A percentile compares a stretch with the other conserved stretches of the same genome.
These are phyloP conservation scores for Stegodyphus mimosarum DNA, from an alignment of 1,140 invertebrate genomes.

Conservation along the genomic window DNA sequence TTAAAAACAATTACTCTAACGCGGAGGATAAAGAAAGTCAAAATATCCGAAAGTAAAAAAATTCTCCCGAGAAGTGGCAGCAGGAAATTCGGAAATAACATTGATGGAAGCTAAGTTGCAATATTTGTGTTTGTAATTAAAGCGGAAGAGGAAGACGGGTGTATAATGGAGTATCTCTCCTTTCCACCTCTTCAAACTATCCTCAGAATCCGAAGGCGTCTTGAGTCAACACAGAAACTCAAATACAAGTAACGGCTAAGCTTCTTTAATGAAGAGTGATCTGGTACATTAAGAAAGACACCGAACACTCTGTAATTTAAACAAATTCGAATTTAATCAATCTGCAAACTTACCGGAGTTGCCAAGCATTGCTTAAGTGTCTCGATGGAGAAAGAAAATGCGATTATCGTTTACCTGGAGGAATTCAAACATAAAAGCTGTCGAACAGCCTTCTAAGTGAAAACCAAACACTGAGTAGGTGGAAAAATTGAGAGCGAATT, in stretches of 20 bases:
- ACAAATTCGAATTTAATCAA: constrained; percentile 59
- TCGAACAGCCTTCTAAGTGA: constrained; percentile 29
- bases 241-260: constrained; percentile 47
- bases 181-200: background rate
- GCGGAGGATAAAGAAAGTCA: constrained; percentile 3
- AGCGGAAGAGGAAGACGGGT: background rate
- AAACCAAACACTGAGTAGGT: constrained; percentile 31
- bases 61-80: background rate
- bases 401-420: constrained; percentile 35
- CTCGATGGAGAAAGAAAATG: constrained; percentile 13
- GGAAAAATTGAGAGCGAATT: background rate
- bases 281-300: constrained; percentile 56
- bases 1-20: constrained; percentile 48
- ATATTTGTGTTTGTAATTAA: constrained; percentile 20
- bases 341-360: constrained; percentile 42
- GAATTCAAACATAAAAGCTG: constrained; percentile 45
- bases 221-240: constrained; percentile 55
- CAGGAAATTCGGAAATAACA: constrained; percentile 29
- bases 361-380: background rate
- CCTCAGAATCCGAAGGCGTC: constrained; percentile 7
- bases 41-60: background rate
- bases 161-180: background rate
- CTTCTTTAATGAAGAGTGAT: constrained; percentile 57
- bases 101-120: constrained; percentile 3
- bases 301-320: constrained; percentile 48